A percentile compares a stretch with the other conserved stretches of the same genome.
Evolutionary conservation across 2,113 vertebrate species (phyloP).

Genomic region (Onychorhynchus coronatus): DNA sequence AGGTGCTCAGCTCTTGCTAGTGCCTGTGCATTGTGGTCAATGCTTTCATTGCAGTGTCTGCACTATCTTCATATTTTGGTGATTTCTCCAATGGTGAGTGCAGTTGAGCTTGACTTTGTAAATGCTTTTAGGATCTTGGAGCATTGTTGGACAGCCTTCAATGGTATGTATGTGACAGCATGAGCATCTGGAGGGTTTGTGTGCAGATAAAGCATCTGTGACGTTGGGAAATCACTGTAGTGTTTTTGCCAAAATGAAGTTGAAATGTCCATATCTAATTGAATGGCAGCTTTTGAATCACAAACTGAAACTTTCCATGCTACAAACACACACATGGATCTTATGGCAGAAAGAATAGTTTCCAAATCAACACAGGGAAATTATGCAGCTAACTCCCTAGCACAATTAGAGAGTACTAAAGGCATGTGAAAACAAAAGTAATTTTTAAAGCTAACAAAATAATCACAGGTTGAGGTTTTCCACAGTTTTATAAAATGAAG

Average conservation of each 20-base stretch:
- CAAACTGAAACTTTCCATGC: conserved; percentile 47
- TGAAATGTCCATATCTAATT: conserved; percentile 53
- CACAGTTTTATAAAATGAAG: conserved; percentile 38
- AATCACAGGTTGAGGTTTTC: conserved; percentile 63
- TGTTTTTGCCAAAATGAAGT: conserved; percentile 57
- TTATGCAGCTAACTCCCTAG: conserved; percentile 1
- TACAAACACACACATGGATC: conserved; percentile 23
- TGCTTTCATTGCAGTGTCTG: background rate
- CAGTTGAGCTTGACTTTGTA: conserved; percentile 3
- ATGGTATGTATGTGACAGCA: background rate
- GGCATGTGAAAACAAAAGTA: conserved; percentile 55
- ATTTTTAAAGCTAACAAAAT: conserved; percentile 70
- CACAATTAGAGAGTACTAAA: conserved; percentile 15
- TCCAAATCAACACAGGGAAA: conserved; percentile 53
- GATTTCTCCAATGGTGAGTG: background rate
- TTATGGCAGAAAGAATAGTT: conserved; percentile 27
- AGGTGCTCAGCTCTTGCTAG: background rate
- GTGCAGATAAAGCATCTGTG: conserved; percentile 61
- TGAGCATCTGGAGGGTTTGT: conserved; percentile 56
- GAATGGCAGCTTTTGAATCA: conserved; percentile 56
- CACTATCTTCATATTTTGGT: background rate
- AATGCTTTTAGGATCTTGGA: conserved; percentile 39
- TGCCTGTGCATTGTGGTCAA: background rate
- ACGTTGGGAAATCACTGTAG: conserved; percentile 39
- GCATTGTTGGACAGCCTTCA: conserved; percentile 38